Conservation (phyloP, 2,888 invertebrate genomes). For the Ormia ochracea region DNA sequence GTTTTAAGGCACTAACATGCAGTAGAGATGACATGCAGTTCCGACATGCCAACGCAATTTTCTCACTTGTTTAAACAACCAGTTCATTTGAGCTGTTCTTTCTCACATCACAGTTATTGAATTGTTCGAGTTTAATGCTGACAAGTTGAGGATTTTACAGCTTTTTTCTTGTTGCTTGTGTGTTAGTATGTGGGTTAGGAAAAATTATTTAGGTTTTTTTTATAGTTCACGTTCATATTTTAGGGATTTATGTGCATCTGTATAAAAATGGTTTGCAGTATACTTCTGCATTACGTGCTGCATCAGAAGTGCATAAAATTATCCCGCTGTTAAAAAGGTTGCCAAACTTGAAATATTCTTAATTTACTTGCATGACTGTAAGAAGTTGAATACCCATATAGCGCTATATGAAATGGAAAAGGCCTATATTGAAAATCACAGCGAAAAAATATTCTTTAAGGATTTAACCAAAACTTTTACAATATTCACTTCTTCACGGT, state of each 20-base stretch:
- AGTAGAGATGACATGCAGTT: background rate
- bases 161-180: slow-evolving; percentile 2
- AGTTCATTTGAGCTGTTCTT: slow-evolving; percentile 21
- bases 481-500: no score
- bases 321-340: slow-evolving; percentile 2
- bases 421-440: no score
- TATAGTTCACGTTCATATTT: slow-evolving; percentile 22
- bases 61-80: background rate
- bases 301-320: background rate
- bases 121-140: slow-evolving; percentile 48
- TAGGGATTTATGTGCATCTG: slow-evolving; percentile 8
- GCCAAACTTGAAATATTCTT: no score
- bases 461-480: no score
- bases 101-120: slow-evolving; percentile 48
- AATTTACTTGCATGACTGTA: no score
- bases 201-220: slow-evolving; percentile 3
- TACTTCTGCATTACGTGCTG: background rate
- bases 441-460: no score
- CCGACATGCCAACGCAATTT: background rate
- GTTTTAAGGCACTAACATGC: no score
- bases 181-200: background rate
- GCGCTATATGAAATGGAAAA: no score
- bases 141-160: slow-evolving; percentile 27
- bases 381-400: no score
- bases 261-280: background rate